Percentiles rank a stretch among this genome's conserved stretches.
These are phyloP conservation scores for Microtus oregoni DNA, from an alignment of 2,113 vertebrate genomes.

Conservation along the genomic window DNA sequence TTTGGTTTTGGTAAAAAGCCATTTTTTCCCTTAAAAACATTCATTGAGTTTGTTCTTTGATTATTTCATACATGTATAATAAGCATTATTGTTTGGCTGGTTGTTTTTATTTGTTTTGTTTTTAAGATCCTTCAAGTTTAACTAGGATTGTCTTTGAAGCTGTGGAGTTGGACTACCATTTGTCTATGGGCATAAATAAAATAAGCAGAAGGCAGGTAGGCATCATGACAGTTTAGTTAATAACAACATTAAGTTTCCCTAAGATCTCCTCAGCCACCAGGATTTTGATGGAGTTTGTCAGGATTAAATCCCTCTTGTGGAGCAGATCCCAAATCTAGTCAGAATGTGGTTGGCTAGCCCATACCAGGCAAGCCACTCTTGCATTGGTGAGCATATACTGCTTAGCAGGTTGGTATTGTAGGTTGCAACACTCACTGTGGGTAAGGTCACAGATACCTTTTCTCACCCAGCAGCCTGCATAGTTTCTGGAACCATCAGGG, in stretches of 20 bases:
- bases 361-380: background rate
- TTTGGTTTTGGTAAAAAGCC: background rate
- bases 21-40: background rate
- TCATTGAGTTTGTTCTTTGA: background rate
- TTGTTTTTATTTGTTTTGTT: background rate
- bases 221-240: background rate
- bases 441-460: background rate
- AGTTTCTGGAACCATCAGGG: background rate
- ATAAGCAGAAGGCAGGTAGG: background rate
- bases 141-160: background rate
- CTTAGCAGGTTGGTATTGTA: background rate
- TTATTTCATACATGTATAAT: background rate
- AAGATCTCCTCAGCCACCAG: background rate
- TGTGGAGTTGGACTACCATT: background rate
- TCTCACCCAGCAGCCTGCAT: background rate
- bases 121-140: background rate
- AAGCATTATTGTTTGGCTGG: background rate
- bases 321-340: background rate
- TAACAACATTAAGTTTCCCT: background rate
- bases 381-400: background rate
- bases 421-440: background rate
- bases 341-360: background rate
- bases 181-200: background rate
- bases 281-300: background rate
- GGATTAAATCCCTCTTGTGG: background rate